phyloP scores from a whole-genome alignment of 2,113 vertebrate species.

The Epinephelus cyanopodus region DNA sequence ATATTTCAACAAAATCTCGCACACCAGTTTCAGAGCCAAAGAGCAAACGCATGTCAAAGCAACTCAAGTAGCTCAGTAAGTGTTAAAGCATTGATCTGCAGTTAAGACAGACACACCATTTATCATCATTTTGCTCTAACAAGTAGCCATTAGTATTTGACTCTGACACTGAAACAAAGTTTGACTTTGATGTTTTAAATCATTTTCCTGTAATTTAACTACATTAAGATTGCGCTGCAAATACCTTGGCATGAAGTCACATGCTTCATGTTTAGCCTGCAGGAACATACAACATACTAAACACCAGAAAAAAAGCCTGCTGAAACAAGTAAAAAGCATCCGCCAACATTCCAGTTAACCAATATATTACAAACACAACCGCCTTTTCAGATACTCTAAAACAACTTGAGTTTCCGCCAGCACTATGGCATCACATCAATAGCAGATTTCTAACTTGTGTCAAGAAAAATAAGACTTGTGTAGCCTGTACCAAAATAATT shows the following conservation, averaged over 20 bases:
- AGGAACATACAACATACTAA: background rate
- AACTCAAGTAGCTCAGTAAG: background rate
- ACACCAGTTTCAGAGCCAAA: background rate
- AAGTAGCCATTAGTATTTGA: background rate
- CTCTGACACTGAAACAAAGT: background rate
- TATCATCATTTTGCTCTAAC: no score
- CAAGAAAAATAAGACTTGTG: background rate
- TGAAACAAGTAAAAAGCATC: background rate
- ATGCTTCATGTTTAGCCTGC: background rate
- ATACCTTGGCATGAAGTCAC: background rate
- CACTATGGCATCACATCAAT: no score
- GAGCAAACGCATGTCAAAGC: background rate
- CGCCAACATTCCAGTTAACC: background rate
- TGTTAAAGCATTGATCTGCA: no score
- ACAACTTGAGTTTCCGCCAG: background rate
- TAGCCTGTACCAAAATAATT: background rate
- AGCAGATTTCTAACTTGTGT: background rate
- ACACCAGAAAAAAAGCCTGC: background rate
- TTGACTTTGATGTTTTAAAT: background rate
- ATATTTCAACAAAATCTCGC: background rate
- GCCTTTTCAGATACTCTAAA: background rate
- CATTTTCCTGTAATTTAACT: no score
- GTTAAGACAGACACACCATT: no score
- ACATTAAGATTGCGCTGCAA: rapidly evolving
- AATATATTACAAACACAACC: no score